Evolutionary conservation across 2,797 vertebrate genomes (phyloP), one percentile per base, ranked within the genome.

Genomic region (Ispidina lecontei): DNA sequence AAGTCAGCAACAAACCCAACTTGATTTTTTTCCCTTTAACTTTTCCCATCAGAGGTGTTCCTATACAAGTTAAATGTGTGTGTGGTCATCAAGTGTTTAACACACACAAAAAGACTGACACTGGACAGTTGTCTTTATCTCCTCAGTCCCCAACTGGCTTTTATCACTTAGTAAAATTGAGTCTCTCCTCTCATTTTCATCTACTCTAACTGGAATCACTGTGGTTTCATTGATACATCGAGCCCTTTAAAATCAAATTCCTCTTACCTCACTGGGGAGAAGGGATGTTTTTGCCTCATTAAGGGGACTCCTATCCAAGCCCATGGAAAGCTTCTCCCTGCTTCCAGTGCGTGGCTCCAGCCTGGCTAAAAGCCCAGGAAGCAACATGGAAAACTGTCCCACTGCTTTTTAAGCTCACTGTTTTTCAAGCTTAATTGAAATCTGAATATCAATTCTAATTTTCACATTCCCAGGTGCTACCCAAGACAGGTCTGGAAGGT

Each of bases 201-300:
- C 87, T 85, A 13, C 64, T 83, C 37, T 54, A 78, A 76, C 73
- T 84, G 65, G 60, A 92, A 84, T 93, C 91, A 71, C 43, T 39
- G 44, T 77, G 87, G 68, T 89, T 95, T 87, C 87, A 87, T 31
- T 91, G 91, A 92, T 26, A 85, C 37, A 68, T 59, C 46, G 95
- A 93, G 47, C 68, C 71, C 89, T 91, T 92, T 51, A 85, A 88
- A 95, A 90, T 75, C 65, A 63, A 94, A 94, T 95, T 96, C 89
- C 89, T 89, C 79, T 90, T 82, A 86, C 77, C 76, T 82, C 62
- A 70, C 73, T 35, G 77, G 80, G 62, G 60, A 96, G 75, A 77
- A 64, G 83, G 64, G 77, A 84, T 59, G 41, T n/a, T 95, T 88
- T 90, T 81, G 72, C 77, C 85, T 90, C 56, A 12, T 31, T 56